Base-by-base conservation (phyloP, 1,140 invertebrate genomes). In the Globodera ellingtonae region DNA sequence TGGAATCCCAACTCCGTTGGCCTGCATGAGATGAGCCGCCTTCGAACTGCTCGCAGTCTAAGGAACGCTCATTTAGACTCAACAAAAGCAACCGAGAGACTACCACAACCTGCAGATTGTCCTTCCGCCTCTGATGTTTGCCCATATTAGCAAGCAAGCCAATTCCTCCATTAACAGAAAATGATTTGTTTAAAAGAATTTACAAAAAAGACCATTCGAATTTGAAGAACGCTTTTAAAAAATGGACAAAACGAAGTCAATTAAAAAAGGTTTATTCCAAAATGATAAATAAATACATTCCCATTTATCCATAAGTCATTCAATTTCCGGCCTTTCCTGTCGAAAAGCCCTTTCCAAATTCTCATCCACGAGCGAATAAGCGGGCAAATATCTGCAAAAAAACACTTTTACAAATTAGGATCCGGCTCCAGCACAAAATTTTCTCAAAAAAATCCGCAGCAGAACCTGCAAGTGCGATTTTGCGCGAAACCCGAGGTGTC, bases 341-440 rank as follows among this genome's bases (percentile, higher is more conserved):
- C 75, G 75, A 77, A 77, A 77, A 18, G 69, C 10, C 24, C 83
- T 72, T 56, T 84, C 83, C 21, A 85, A 72, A 47, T 65, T 66
- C 59, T 76, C 83, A 56, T 84, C 84, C 46, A 71, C 35, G 18
- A 84, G 69, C 18, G 48, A n/a, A 75, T 84, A 84, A 7, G 83
- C 83, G 21, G 83, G 83, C 62, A 78, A 72, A 66, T 84, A 84
- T 24, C 80, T 84, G 35, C 69, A 15, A 46, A 76, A 8, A 15
- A 9, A 52, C 52, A 52, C 8, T 4, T 52, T 0, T n/a, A n/a
- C n/a, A n/a, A n/a, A n/a, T n/a, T 24, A 24, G 24, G 1, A 24
- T 24, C 24, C 24, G 35, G 35, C 35, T 35, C 35, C 35, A 35
- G 24, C 10, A 65, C 15, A 72, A 18, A 59, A 79, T 44, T 79